Evolutionary conservation across 2,888 invertebrate species (phyloP), one percentile per base, ranked within the genome.

Genomic region (Coelinius sp.): DNA sequence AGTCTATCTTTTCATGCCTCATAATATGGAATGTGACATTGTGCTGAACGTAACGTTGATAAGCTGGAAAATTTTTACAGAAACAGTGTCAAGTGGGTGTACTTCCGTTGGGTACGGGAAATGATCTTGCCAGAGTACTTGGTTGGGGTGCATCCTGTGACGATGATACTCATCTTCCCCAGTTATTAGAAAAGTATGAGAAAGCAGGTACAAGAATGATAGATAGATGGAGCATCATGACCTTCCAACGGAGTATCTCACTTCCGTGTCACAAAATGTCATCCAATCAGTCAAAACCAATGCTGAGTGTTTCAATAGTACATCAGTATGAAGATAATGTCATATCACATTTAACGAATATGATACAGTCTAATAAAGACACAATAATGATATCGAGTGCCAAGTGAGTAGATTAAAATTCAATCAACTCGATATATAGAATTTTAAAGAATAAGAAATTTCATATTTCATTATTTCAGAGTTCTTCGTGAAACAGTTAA

Each of bases 131-230:
- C 0, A 91, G 98, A 7, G 98, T 98, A 4, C 89, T 97, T 17
- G 98, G 98, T 44, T 98, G 98, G 98, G 98, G 98, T 10, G 94
- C 97, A 7, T 95, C 96, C 10, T 98, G 97, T 85, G 98, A 98
- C 83, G 97, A 98, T 84, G 97, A 97, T 80, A 94, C 97, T 7
- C 96, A 97, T 86, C 90, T 98, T 62, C 96, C 97, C 8, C 94
- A 95, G 81, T 92, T 98, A 62, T 89, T 99, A 46, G 97, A 98
- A 86, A 94, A 96, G 78, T 97, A 98, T 87, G 98, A 98, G 88
- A 94, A 95, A 80, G 97, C 98, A n/a, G 95, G 97, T 84, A 97
- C 97, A 67, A 98, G 97, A 90, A 98, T 98, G 95, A 90, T 99
- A 64, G 98, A 98, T 88, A 93, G 98, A 80, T 98, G 98, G 98